A percentile compares a stretch with the other conserved stretches of the same genome.
phyloP scores from a whole-genome alignment of 1,140 invertebrate species.

The Pristionchus pacificus region DNA sequence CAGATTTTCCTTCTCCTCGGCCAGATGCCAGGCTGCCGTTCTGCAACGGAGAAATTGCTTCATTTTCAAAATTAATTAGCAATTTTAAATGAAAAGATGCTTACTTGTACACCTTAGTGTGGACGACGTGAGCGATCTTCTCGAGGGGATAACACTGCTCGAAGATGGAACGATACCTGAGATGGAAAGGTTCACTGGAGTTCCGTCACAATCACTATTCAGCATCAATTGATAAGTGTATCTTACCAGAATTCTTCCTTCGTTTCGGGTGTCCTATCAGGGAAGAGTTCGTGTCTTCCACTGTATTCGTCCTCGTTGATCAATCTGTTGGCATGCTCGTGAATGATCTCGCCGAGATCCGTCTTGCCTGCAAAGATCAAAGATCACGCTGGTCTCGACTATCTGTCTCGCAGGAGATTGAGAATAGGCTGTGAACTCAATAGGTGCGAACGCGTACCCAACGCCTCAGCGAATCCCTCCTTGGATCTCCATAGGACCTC shows the following conservation, averaged over 20 bases:
- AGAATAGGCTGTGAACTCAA: not conserved
- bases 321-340: constrained; percentile 38
- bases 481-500: constrained; percentile 56
- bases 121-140: constrained; percentile 48
- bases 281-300: constrained; percentile 39
- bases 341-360: constrained; percentile 47
- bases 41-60: constrained; percentile 23
- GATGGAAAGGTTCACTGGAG: not conserved
- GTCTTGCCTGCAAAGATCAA: constrained; percentile 36
- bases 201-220: not conserved
- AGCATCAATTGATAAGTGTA: not conserved
- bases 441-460: constrained; percentile 25
- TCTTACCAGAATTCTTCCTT: constrained; percentile 54
- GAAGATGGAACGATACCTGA: constrained; percentile 44
- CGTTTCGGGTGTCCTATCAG: constrained; percentile 47
- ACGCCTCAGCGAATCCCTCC: constrained; percentile 54
- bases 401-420: not conserved
- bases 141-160: constrained; percentile 41
- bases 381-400: not conserved
- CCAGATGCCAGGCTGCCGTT: constrained; percentile 47
- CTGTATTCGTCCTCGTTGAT: constrained; percentile 43
- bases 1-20: constrained; percentile 50
- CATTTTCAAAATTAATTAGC: not conserved
- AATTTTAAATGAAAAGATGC: constrained; percentile 20
- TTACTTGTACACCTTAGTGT: constrained; percentile 56